Evolutionary conservation across 2,888 invertebrate genomes (phyloP), one percentile per base, ranked within the genome.

Genomic region (Brachycybe producta): DNA sequence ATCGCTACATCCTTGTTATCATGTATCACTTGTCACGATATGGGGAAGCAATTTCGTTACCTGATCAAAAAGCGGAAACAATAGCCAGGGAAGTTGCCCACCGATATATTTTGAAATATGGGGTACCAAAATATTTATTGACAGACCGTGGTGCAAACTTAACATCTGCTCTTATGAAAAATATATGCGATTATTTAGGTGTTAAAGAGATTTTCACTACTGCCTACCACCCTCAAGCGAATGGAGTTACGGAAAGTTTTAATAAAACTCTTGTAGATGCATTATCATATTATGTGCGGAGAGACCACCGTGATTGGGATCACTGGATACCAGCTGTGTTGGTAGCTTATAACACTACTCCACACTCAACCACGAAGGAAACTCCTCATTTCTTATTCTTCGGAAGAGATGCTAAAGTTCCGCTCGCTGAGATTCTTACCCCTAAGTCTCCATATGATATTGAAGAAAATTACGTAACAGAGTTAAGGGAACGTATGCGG

Each of bases 11-110:
- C 27, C 19, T 60, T 7, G 53, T 54, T 3, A 51, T 55, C 5
- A 54, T 53, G 11, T 52, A 56, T 48, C 47, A 55, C 26, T 55
- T 59, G 4, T 54, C 57, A 2, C 53, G 55, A 27, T 62, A 35
- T 32, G 49, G 52, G 43, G 26, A 59, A 56, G 55, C 57, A 38
- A 34, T 63, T 24, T 57, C 64, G 2, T 40, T 65, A 13, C 60
- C 60, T 0, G 59, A 64, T 34, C 60, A 61, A 19, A 58, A 57
- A 40, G 58, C 65, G 0, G 53, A 52, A 8, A 62, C 62, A 0
- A 55, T 64, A 7, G 62, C 64, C 0, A 40, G 49, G n/a, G 56
- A 59, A 2, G 41, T 64, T n/a, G 39, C 56, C 5, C 49, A 53
- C 5, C 34, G 57, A 5, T 35, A 59, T 8, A 51, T 60, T 5